Evolutionary conservation across 2,888 invertebrate species (phyloP), one percentile per base, ranked within the genome.

Genomic region (Pomacea canaliculata): DNA sequence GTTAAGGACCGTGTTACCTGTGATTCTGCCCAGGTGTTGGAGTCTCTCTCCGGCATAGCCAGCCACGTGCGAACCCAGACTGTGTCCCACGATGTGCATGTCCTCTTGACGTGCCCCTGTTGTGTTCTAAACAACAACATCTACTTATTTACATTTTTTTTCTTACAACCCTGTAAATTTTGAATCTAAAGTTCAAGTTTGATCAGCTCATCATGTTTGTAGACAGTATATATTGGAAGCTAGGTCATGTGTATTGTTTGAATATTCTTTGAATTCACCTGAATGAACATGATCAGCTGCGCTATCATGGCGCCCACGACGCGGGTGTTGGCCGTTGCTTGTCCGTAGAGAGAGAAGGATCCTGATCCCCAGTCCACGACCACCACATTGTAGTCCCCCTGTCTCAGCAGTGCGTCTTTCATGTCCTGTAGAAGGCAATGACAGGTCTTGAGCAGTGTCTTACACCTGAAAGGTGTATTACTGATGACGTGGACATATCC

Each of bases 11-110:
- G 12, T 56, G 51, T 56, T 78, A 88, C 91, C 91, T 51, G 90
- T 90, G 19, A 91, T 90, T 77, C 91, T 83, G 16, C 87, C 88
- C 1, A 91, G 73, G 16, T 82, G 76, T 18, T 77, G 69, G 0
- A 87, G 73, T 67, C 86, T 93, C 88, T 95, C 94, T 16, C 96
- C 97, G 0, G 95, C 96, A 88, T 97, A 96, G 19, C 96, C 96
- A 1, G 96, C 96, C 0, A 96, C 95, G 87, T 97, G 97, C 0
- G 96, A 95, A 0, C 97, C 97, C 77, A 97, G 92, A 79, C 96
- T 96, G 92, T 97, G 96, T 0, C 97, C 97, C 79, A 96, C 95
- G 78, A 97, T 93, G 89, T 96, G 96, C 19, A 96, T 81, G 67
- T 76, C 49, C 63, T 78, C 76, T 16, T 79, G 76, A 19, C 60